Conservation (phyloP, 2,797 vertebrate species). For the Enteromius unitaeniatus region DNA sequence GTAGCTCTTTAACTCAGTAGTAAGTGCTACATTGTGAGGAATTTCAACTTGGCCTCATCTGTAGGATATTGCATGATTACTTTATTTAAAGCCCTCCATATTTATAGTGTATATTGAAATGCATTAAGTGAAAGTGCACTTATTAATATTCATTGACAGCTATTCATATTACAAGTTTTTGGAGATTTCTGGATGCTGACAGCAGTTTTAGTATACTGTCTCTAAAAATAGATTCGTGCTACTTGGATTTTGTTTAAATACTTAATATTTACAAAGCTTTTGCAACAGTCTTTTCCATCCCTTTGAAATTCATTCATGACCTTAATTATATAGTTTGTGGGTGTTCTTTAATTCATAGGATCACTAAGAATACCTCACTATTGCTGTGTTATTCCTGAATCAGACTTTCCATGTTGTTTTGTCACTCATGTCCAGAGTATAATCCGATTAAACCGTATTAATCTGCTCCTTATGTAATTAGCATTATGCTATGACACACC, state of each 20-base stretch:
- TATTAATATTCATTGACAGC: neutral
- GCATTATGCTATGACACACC: constrained; percentile 39
- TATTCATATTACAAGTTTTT: neutral
- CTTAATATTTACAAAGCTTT: neutral
- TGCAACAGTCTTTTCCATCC: neutral
- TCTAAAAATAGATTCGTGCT: neutral
- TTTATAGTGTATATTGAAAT: neutral
- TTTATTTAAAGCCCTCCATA: neutral
- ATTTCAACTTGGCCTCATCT: neutral
- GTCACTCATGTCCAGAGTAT: constrained; percentile 21
- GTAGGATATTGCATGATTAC: neutral
- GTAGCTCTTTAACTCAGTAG: neutral
- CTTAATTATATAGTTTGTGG: neutral
- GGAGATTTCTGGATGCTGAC: neutral
- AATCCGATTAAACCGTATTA: constrained; percentile 47
- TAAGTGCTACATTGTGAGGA: neutral
- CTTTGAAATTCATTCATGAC: neutral
- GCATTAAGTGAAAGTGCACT: neutral
- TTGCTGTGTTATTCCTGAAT: constrained; percentile 15
- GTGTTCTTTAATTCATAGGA: neutral
- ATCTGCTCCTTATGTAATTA: constrained; percentile 50
- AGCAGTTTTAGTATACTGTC: neutral
- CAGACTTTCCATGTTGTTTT: constrained; percentile 27
- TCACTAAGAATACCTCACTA: neutral
- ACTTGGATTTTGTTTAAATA: neutral